Evolutionary conservation across 2,888 invertebrate species (phyloP), one percentile per base, ranked within the genome.

Genomic region (Cephalotes varians): DNA sequence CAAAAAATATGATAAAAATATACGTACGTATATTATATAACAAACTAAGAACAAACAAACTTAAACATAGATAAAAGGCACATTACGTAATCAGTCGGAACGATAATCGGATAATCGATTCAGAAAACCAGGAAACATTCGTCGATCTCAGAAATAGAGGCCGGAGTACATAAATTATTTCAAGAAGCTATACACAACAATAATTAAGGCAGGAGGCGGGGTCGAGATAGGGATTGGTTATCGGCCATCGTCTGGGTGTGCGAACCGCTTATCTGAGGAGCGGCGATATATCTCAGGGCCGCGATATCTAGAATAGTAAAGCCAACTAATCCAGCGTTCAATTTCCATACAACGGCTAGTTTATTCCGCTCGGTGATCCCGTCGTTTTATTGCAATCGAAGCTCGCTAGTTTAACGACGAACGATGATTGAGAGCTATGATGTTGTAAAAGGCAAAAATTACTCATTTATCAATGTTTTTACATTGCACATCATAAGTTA

Each of bases 151-250:
- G 34, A 15, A 37, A 18, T 18, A 4, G 12, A 56, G 21, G 12
- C 12, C 44, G 15, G 15, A 1, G 18, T 34, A 31, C 28, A 49
- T 6, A 34, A 69, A 69, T 51, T n/a, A 51, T 51, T 67, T 49
- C 12, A 18, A n/a, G n/a, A 49, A 47, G 56, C 21, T 69, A 15
- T 47, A 71, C 4, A 37, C 10, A 51, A 28, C 1, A 12, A 47
- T 7, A 73, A 72, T 62, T 44, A 74, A 44, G 28, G 4, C 37
- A 4, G 31, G 51, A 56, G 34, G 28, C 64, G 10, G 9, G 25
- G 37, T 37, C 49, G 49, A 64, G 12, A 51, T 31, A 44, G 18
- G 6, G 12, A 65, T 40, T 44, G 64, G n/a, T 64, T 74, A 74
- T 64, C 64, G 7, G 49, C 25, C 25, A 51, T 74, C 34, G 25